These are phyloP conservation scores for Lycophotia porphyrea DNA, from an alignment of 2,888 invertebrate genomes.

Conservation along the genomic window DNA sequence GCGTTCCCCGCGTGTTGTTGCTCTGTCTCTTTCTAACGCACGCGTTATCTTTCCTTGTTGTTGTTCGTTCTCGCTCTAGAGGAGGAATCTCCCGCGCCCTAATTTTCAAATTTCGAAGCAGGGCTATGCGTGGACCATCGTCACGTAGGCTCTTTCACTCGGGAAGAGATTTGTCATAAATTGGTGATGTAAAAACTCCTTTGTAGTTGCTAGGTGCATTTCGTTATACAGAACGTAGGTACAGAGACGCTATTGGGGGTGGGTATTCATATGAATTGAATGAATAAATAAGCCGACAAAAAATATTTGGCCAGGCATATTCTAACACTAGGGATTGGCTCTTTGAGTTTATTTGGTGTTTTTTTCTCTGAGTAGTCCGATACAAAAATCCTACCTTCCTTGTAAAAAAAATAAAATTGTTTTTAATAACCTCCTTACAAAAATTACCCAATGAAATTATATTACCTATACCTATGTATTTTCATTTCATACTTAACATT, in stretches of 20 bases:
- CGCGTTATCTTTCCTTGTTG: slow-evolving; percentile 54
- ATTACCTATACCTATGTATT: too few species aligned
- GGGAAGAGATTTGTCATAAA: slow-evolving; percentile 23
- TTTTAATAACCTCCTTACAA: too few species aligned
- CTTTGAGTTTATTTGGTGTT: too few species aligned
- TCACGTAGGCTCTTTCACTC: slow-evolving; percentile 60
- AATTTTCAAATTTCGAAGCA: slow-evolving; percentile 46
- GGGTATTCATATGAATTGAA: not conserved
- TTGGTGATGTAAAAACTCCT: slow-evolving; percentile 10
- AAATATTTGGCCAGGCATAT: too few species aligned
- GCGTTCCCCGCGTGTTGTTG: slow-evolving; percentile 70
- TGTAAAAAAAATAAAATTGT: too few species aligned
- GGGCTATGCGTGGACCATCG: slow-evolving; percentile 28
- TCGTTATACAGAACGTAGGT: not conserved
- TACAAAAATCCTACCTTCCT: too few species aligned
- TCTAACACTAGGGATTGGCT: too few species aligned
- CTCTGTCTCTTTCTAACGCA: slow-evolving; percentile 64
- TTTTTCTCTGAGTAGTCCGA: too few species aligned
- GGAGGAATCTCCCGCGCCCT: slow-evolving; percentile 47
- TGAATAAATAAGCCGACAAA: not conserved
- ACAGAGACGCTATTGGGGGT: not conserved
- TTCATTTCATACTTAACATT: too few species aligned
- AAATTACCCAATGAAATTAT: too few species aligned
- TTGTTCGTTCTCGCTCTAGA: slow-evolving; percentile 63
- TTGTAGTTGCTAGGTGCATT: slow-evolving; percentile 23